phyloP scores from a whole-genome alignment of 2,113 vertebrate species.

The Melanostigma gelatinosum region DNA sequence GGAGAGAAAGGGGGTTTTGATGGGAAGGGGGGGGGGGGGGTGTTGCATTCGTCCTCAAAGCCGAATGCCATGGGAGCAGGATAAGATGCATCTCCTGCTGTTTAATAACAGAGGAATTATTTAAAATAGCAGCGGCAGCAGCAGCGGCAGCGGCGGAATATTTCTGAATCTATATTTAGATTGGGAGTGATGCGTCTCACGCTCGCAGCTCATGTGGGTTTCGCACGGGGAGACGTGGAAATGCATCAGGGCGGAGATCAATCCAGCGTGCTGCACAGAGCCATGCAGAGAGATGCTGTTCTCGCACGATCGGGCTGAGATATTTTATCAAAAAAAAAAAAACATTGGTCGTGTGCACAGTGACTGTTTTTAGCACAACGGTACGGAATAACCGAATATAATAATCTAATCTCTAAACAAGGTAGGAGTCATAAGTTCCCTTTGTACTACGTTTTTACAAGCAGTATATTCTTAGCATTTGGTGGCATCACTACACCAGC shows the following conservation, averaged over 20 bases:
- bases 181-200: slow-evolving; percentile 67
- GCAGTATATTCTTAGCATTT: slow-evolving; percentile 67
- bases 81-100: slow-evolving; percentile 63
- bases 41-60: slow-evolving; percentile 49
- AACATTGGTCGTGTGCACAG: background rate
- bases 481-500: slow-evolving; percentile 45
- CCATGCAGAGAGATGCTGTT: slow-evolving; percentile 24
- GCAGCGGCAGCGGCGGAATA: slow-evolving; percentile 60
- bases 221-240: slow-evolving; percentile 50
- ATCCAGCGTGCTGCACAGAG: slow-evolving; percentile 40
- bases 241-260: slow-evolving; percentile 66
- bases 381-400: background rate
- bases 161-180: slow-evolving; percentile 82
- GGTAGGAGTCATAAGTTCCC: slow-evolving; percentile 17
- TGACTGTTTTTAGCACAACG: background rate
- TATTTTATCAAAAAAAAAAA: slow-evolving; percentile 38
- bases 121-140: slow-evolving; percentile 69
- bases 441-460: slow-evolving; percentile 31
- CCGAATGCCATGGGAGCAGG: slow-evolving; percentile 49
- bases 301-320: slow-evolving; percentile 26
- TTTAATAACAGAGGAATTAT: slow-evolving; percentile 77
- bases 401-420: background rate
- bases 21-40: too few relatives aligned
- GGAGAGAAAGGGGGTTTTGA: slow-evolving; percentile 18
- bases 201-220: slow-evolving; percentile 62